Base-by-base conservation (phyloP, 2,888 invertebrate genomes). In the Campoplex nolae region DNA sequence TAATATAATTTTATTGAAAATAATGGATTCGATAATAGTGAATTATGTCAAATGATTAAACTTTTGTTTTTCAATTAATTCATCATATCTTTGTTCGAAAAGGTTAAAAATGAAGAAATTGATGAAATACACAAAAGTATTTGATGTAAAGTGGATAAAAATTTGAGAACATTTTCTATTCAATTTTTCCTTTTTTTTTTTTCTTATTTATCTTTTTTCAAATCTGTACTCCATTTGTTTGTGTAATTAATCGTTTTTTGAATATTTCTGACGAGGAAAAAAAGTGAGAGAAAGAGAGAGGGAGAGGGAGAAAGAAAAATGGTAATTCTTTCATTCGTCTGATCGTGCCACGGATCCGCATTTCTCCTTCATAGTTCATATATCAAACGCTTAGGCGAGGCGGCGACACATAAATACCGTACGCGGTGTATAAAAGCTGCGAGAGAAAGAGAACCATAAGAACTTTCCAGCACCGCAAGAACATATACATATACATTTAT, bases 381-480 rank as follows among this genome's bases (percentile, higher is more conserved):
- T 93, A 93, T 93, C 93, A 93, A 92, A 90, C 90, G 93, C 93
- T 93, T 93, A 93, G 92, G 92, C 88, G 90, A 93, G 92, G 93
- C 92, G 93, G 93, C 91, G 92, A 93, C 93, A 92, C 93, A 93
- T 92, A 93, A 93, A 93, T 93, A 93, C 93, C 91, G 87, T 89
- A 88, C 90, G 90, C 90, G 92, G 91, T 92, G 85, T 92, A 92
- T 92, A 92, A 92, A 91, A 92, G 79, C 68, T 48, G 28, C 32
- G 73, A 38, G 76, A 86, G 80, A 83, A 73, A 67, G 67, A 76
- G 79, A 45, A 67, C 84, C 78, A 75, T 70, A 68, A 54, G 76
- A 80, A 45, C 58, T 58, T 56, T 65, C 75, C 62, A 67, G 84
- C 82, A 84, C 62, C 84, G 13, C 81, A 65, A 54, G 74, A 82